Base-by-base conservation (phyloP, 2,888 invertebrate genomes). In the Nudaria mundana region DNA sequence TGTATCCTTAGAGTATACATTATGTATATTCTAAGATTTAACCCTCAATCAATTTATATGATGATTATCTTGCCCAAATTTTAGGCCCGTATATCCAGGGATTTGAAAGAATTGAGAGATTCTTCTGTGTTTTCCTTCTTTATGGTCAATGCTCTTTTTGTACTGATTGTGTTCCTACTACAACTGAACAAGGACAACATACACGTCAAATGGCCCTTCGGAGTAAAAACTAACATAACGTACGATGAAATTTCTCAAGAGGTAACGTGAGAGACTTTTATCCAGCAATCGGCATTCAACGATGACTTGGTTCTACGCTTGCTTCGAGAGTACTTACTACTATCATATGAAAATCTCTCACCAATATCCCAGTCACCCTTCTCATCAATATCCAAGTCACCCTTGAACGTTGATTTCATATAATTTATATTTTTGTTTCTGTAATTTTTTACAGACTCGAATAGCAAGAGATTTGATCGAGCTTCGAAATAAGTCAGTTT, bases 81-180 rank as follows among this genome's bases (percentile, higher is more conserved):
- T 91, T 94, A 97, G 96, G 95, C 94, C 74, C 94, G 96, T 91
- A 96, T 97, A 82, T 94, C 96, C 67, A 90, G 89, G 81, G 97
- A 97, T 86, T 91, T 99, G 78, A 95, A 96, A 91, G 98, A 97
- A 81, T 91, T 99, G 70, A 92, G 98, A 77, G 97, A 98, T 90
- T 95, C 96, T 70, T 96, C 96, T 58, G 97, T 97, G 52, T 98
- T 98, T 90, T 96, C 94, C 65, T 98, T 99, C 92, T 96, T 98
- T 91, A 99, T 99, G 98, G 89, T 97, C 86, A 99, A 99, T 91
- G 97, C 98, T 63, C 93, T 99, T 71, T 99, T 99, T 93, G 98
- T 99, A 71, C 93, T 99, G 81, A 97, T 98, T 89, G 98, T 99
- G 66, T 97, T 99, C 90, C 94, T 99, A 84, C 94, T 99, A 79